Conservation (phyloP, 2,113 vertebrate species). For the Chiloscyllium plagiosum region DNA sequence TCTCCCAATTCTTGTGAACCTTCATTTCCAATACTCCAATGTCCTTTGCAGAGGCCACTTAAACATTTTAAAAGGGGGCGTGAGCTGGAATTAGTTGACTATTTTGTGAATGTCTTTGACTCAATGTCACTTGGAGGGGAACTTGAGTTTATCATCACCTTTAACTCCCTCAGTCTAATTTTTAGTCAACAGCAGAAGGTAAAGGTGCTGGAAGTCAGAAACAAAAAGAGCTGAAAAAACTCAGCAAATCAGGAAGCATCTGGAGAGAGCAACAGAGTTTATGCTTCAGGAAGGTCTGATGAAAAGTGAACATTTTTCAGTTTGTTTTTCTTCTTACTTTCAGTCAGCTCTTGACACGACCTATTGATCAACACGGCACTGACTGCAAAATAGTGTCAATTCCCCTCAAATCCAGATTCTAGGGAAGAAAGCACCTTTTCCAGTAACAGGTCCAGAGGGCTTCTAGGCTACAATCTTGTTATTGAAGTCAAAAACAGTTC, state of each 20-base stretch:
- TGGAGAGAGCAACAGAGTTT: too few relatives aligned
- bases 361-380: neutral
- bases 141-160: neutral
- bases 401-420: neutral
- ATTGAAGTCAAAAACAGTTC: neutral
- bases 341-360: neutral
- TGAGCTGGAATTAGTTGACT: neutral
- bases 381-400: neutral
- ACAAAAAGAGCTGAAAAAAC: too few relatives aligned
- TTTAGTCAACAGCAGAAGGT: neutral
- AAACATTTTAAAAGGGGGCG: neutral
- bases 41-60: neutral
- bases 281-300: too few relatives aligned
- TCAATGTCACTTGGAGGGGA: neutral
- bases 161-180: neutral
- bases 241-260: too few relatives aligned
- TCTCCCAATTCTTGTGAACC: neutral
- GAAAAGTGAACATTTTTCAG: too few relatives aligned
- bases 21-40: neutral
- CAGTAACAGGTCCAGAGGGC: neutral
- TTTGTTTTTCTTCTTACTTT: neutral
- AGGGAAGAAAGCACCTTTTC: neutral
- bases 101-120: neutral
- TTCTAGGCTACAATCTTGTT: neutral
- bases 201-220: too few relatives aligned